Conservation (phyloP, 2,888 invertebrate genomes). For the Cepaea hortensis region DNA sequence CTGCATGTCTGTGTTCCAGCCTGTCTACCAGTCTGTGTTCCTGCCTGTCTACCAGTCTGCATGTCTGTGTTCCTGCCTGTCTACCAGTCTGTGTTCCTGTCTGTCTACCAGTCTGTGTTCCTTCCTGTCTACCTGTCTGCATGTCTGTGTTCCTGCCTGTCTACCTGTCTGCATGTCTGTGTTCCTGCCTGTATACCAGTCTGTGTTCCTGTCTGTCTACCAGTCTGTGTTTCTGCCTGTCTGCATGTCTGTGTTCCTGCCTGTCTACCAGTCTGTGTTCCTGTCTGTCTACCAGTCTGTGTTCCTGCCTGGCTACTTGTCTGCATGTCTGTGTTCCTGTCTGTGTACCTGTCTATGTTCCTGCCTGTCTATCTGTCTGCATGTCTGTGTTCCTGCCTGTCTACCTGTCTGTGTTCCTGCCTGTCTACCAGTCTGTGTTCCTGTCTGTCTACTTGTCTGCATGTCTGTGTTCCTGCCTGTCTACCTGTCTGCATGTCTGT, state of each 20-base stretch:
- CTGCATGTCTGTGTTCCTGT: neutral
- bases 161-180: neutral
- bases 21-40: neutral
- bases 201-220: neutral
- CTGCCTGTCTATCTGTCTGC: no score
- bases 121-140: neutral
- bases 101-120: neutral
- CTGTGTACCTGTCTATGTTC: no score
- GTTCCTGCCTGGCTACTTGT: neutral
- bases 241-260: neutral
- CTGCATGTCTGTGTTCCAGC: neutral
- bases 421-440: no score
- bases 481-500: no score
- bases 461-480: no score
- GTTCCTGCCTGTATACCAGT: neutral
- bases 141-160: neutral
- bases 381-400: no score
- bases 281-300: neutral
- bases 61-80: neutral
- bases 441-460: no score
- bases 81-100: neutral
- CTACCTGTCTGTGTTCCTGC: no score
- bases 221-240: neutral
- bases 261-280: neutral
- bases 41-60: neutral